Evolutionary conservation across 1,140 invertebrate genomes (phyloP).

Genomic region (Zaprionus capensis): DNA sequence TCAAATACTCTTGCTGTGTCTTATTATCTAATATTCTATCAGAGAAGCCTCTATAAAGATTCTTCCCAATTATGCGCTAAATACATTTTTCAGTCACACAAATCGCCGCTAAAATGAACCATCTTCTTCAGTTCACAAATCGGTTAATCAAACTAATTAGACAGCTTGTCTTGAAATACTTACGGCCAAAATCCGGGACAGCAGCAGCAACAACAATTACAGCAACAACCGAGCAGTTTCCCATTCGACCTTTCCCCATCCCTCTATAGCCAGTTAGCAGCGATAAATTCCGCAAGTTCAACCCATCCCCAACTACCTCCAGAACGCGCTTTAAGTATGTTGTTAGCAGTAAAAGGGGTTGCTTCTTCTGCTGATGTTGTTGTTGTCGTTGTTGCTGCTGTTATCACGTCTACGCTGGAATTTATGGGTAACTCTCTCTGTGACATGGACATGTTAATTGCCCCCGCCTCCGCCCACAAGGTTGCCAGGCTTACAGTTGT

Average conservation of each 20-base stretch:
- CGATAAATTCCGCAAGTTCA: conserved; percentile 66
- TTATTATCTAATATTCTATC: background rate
- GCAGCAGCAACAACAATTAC: background rate
- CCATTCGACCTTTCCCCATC: background rate
- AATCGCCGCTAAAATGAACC: background rate
- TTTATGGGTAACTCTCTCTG: conserved; percentile 62
- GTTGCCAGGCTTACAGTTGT: conserved; percentile 61
- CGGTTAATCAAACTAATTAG: conserved; percentile 81
- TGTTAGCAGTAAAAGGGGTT: conserved; percentile 73
- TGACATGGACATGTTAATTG: conserved; percentile 79
- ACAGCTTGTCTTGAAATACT: conserved; percentile 18
- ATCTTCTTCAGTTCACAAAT: conserved; percentile 31
- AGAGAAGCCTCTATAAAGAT: background rate
- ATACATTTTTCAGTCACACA: background rate
- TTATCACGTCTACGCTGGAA: conserved; percentile 55
- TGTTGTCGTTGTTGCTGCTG: conserved; percentile 23
- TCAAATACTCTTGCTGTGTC: too few relatives aligned
- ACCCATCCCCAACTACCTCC: conserved; percentile 1
- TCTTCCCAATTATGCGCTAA: background rate
- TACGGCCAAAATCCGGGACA: conserved; percentile 10
- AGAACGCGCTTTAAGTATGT: conserved; percentile 58
- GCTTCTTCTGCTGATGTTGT: conserved; percentile 1
- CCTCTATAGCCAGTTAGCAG: conserved; percentile 51
- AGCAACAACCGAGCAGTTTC: conserved; percentile 31
- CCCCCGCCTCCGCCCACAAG: conserved; percentile 26